A percentile compares a stretch with the other conserved stretches of the same genome.
Conservation (phyloP, 1,140 invertebrate species). For the Coenobita brevimanus region DNA sequence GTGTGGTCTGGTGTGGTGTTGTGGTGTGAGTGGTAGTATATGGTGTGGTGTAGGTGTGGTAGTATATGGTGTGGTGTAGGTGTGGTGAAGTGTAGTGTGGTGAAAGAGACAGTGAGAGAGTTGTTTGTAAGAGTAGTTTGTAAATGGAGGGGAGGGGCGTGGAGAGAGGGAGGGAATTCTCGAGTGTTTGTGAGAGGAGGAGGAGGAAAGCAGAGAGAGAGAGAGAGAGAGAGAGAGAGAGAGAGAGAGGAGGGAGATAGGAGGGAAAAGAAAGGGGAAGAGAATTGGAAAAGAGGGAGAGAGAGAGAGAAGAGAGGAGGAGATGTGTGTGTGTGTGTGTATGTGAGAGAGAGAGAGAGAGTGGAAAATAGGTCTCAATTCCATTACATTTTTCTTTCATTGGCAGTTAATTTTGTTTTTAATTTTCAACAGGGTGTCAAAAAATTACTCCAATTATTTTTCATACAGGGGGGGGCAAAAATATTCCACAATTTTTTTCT, state of each 20-base stretch:
- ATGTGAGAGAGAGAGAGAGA: too few species aligned
- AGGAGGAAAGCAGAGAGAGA: not conserved
- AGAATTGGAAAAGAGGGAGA: not conserved
- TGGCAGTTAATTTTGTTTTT: not conserved
- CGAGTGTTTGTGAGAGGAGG: not conserved
- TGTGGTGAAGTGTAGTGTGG: not conserved
- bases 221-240: not conserved
- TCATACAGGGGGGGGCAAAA: too few species aligned
- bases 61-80: not conserved
- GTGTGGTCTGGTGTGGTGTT: too few species aligned
- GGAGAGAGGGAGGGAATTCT: not conserved
- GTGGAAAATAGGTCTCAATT: too few species aligned
- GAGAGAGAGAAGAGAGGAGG: not conserved
- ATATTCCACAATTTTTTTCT: too few species aligned
- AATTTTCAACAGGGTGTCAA: too few species aligned
- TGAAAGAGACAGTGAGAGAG: not conserved
- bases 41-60: too few species aligned
- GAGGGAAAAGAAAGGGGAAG: not conserved
- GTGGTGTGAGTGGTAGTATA: too few species aligned
- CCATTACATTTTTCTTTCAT: not conserved
- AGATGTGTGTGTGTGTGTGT: too few species aligned
- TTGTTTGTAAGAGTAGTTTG: too few species aligned
- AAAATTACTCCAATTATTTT: too few species aligned
- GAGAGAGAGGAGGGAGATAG: too few species aligned
- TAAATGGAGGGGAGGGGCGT: not conserved